phyloP scores from a whole-genome alignment of 2,888 invertebrate genomes.

The Drosophila ezoana region DNA sequence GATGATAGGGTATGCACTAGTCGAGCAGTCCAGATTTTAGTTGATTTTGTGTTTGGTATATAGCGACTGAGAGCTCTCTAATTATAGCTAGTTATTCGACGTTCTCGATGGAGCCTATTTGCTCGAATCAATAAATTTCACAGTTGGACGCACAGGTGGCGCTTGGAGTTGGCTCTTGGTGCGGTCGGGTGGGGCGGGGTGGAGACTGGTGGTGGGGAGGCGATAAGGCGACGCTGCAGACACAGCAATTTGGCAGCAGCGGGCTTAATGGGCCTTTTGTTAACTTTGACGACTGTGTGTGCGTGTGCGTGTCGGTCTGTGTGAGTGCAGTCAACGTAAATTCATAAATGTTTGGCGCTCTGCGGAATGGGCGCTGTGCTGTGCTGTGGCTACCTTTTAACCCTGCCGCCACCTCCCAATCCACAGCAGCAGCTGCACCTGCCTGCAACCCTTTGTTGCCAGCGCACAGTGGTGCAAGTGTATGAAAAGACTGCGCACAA shows the following conservation, averaged over 20 bases:
- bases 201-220: not conserved
- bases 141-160: constrained; percentile 74
- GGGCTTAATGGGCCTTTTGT: constrained; percentile 51
- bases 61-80: constrained; percentile 41
- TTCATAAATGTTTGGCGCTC: constrained; percentile 60
- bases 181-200: not conserved
- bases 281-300: constrained; percentile 32
- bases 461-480: constrained; percentile 2
- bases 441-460: constrained; percentile 46
- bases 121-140: constrained; percentile 79
- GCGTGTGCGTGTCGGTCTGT: constrained; percentile 3
- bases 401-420: not conserved
- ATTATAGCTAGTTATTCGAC: constrained; percentile 56
- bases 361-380: constrained; percentile 12
- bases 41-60: not conserved
- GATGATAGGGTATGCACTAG: constrained; percentile 16
- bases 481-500: not conserved
- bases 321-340: constrained; percentile 51
- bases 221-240: constrained; percentile 6
- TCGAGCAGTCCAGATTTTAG: not conserved
- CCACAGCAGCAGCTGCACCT: constrained; percentile 39
- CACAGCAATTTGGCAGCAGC: constrained; percentile 55
- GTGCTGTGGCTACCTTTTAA: constrained; percentile 1
- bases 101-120: constrained; percentile 55
- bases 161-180: constrained; percentile 22